phyloP scores from a whole-genome alignment of 2,888 invertebrate species.

The Epistrophe grossulariae region DNA sequence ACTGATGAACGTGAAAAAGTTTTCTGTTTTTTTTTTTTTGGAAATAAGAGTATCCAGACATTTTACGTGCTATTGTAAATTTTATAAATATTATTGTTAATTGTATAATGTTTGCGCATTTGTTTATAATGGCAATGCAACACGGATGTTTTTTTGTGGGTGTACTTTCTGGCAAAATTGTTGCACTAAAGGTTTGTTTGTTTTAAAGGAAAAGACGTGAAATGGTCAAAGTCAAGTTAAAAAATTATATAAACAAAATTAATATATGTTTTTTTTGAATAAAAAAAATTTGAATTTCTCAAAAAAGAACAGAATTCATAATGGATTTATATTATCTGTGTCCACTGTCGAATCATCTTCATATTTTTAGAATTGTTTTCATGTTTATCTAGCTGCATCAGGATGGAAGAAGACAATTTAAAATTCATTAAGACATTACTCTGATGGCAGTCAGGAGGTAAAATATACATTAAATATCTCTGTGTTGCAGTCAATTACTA shows the following conservation, averaged over 20 bases:
- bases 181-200: background rate
- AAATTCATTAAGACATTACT: conserved; percentile 70
- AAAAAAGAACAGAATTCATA: conserved; percentile 45
- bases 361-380: conserved; percentile 62
- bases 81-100: conserved; percentile 43
- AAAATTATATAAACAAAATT: background rate
- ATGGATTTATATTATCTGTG: conserved; percentile 45
- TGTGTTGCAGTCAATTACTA: conserved; percentile 41
- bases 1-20: conserved; percentile 16
- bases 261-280: conserved; percentile 34
- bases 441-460: conserved; percentile 28
- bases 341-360: conserved; percentile 44
- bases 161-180: background rate
- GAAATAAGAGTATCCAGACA: conserved; percentile 29
- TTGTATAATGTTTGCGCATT: conserved; percentile 27
- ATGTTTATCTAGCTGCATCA: background rate
- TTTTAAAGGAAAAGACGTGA: background rate
- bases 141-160: conserved; percentile 10
- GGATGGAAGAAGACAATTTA: conserved; percentile 24
- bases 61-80: conserved; percentile 36
- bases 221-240: conserved; percentile 53
- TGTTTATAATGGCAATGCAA: conserved; percentile 65
- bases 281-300: conserved; percentile 44
- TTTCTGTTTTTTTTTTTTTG: background rate
- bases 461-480: conserved; percentile 59